Base-by-base conservation (phyloP, 2,797 vertebrate species). In the Ctenochaetus hawaiiensis region DNA sequence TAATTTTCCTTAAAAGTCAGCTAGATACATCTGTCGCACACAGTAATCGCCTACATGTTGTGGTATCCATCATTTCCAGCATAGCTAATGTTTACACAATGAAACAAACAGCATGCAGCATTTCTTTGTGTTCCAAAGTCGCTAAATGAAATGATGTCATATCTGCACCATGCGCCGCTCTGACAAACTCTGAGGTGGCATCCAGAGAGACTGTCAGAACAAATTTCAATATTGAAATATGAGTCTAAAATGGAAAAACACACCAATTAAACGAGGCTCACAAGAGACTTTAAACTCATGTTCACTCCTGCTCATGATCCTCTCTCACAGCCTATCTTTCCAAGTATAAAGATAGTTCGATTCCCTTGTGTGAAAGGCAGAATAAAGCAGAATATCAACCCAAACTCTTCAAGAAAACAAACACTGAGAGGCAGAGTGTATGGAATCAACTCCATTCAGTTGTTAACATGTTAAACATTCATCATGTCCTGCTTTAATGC, bases 141-240 rank as follows among this genome's bases (percentile, higher is more conserved):
- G 23, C 51, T 79, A 59, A 54, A 69, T 67, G 49, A 49, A 41
- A 34, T 37, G 20, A 73, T 74, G 77, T 81, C 76, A 83, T 63
- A 52, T 78, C 58, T 64, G 61, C 65, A 76, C 67, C 59, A 43
- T 80, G 66, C 67, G 80, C 57, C 0, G 9, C 23, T 77, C 58
- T 85, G 82, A 91, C 75, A 72, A 76, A 86, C 48, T 80, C 56
- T 65, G 72, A 75, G 60, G 41, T 72, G 77, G 64, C 78, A 78
- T 72, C 68, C 67, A 54, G 47, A 18, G 3, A 67, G 22, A 37
- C 81, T 82, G 78, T 80, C 58, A 34, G 67, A 81, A 85, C 80
- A 77, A 73, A 87, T 89, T 84, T 80, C 30, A 86, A 88, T 77
- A 84, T 91, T 83, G 44, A 76, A 69, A 78, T 82, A 41, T 66